Conservation (phyloP, 2,888 invertebrate species). For the Drosophila infuscata region DNA sequence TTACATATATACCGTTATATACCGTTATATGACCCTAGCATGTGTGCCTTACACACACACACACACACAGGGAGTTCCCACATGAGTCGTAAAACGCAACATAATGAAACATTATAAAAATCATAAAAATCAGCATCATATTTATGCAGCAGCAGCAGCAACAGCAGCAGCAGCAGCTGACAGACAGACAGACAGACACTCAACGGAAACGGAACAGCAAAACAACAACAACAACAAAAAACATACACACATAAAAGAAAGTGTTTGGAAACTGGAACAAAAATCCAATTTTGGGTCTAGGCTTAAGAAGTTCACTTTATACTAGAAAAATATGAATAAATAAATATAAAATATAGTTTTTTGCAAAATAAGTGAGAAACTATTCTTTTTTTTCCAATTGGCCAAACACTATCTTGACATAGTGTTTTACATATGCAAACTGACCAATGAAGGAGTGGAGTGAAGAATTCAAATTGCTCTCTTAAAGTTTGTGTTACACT, state of each 20-base stretch:
- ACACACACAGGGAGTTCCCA: constrained; percentile 42
- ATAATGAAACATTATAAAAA: constrained; percentile 81
- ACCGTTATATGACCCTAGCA: constrained; percentile 41
- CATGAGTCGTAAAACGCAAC: constrained; percentile 76
- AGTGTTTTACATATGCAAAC: too few relatives aligned
- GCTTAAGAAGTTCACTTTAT: background rate
- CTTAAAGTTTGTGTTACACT: too few relatives aligned
- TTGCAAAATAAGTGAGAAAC: background rate
- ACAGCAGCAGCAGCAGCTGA: constrained; percentile 26
- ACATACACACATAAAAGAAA: background rate
- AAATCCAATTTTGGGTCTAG: background rate
- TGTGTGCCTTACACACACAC: constrained; percentile 20
- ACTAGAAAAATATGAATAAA: background rate
- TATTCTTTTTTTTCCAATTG: background rate
- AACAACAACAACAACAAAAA: background rate
- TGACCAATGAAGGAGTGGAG: constrained; percentile 23
- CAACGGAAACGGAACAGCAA: constrained; percentile 29
- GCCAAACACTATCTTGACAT: too few relatives aligned
- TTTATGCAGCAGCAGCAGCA: constrained; percentile 67
- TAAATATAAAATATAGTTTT: background rate
- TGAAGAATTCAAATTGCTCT: constrained; percentile 6
- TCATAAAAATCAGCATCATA: constrained; percentile 81
- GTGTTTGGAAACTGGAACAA: background rate
- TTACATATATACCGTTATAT: constrained; percentile 21
- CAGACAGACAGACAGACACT: constrained; percentile 29